These are phyloP conservation scores for Patella depressa DNA, from an alignment of 2,888 invertebrate genomes.

Conservation along the genomic window DNA sequence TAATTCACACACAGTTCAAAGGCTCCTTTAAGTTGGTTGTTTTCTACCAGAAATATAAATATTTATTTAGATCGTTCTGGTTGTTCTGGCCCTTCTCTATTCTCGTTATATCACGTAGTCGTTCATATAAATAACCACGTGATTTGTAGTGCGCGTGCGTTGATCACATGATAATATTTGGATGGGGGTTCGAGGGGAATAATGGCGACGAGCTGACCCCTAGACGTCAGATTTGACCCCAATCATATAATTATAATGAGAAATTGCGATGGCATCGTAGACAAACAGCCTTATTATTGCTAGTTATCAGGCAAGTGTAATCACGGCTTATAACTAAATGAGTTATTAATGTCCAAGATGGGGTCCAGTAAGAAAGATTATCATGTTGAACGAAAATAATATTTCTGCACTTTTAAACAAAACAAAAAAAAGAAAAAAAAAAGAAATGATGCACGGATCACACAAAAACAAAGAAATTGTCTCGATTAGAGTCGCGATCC, in stretches of 20 bases:
- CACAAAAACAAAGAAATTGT: too few species aligned
- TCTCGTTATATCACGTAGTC: slow-evolving; percentile 2
- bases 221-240: slow-evolving; percentile 9
- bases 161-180: slow-evolving; percentile 7
- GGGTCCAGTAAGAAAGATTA: not conserved
- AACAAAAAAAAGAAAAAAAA: too few species aligned
- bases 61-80: not conserved
- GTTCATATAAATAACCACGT: not conserved
- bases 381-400: too few species aligned
- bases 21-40: slow-evolving; percentile 1
- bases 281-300: slow-evolving; percentile 2
- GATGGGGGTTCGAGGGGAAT: not conserved
- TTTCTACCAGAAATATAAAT: slow-evolving; percentile 2
- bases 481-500: too few species aligned
- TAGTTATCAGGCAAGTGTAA: not conserved
- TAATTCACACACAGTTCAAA: not conserved
- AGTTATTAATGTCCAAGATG: slow-evolving; percentile 1
- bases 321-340: slow-evolving; percentile 9
- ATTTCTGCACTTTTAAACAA: too few species aligned
- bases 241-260: slow-evolving; percentile 13
- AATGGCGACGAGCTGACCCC: slow-evolving; percentile 2
- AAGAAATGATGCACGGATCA: too few species aligned
- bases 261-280: not conserved
- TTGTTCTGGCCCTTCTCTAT: not conserved
- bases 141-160: slow-evolving; percentile 11